These are phyloP conservation scores for Helicolenus hilgendorfi DNA, from an alignment of 2,797 vertebrate genomes.

Conservation along the genomic window DNA sequence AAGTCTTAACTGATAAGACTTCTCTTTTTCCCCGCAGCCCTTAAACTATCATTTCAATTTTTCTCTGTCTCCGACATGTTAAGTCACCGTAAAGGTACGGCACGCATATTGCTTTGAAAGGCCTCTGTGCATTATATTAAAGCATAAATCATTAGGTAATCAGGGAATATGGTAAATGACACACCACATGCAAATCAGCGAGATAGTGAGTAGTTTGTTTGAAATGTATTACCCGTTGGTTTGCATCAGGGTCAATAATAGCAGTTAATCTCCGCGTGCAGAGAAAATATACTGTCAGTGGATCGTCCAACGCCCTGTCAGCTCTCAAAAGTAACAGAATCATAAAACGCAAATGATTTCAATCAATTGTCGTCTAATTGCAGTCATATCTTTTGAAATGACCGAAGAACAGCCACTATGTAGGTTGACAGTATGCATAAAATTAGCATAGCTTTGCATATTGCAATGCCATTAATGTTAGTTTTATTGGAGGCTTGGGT, in stretches of 20 bases:
- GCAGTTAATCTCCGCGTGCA: constrained; percentile 77
- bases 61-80: constrained; percentile 74
- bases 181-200: constrained; percentile 74
- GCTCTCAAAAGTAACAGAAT: constrained; percentile 78
- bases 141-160: constrained; percentile 88
- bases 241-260: constrained; percentile 85
- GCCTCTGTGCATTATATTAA: constrained; percentile 77
- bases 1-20: constrained; percentile 87
- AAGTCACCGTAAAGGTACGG: constrained; percentile 78
- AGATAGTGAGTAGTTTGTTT: constrained; percentile 71
- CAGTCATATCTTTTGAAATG: constrained; percentile 77
- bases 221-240: constrained; percentile 76
- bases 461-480: constrained; percentile 71
- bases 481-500: constrained; percentile 73
- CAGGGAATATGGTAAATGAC: constrained; percentile 86
- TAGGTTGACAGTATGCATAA: constrained; percentile 86
- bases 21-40: constrained; percentile 74
- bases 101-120: constrained; percentile 69
- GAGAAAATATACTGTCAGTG: constrained; percentile 78
- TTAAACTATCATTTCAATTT: constrained; percentile 84
- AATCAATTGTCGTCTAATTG: constrained; percentile 88
- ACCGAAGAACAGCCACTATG: constrained; percentile 70
- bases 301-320: constrained; percentile 70
- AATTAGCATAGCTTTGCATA: constrained; percentile 88
- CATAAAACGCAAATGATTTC: constrained; percentile 86